Conservation (phyloP, 1,140 invertebrate species). For the Bradysia coprophila region DNA sequence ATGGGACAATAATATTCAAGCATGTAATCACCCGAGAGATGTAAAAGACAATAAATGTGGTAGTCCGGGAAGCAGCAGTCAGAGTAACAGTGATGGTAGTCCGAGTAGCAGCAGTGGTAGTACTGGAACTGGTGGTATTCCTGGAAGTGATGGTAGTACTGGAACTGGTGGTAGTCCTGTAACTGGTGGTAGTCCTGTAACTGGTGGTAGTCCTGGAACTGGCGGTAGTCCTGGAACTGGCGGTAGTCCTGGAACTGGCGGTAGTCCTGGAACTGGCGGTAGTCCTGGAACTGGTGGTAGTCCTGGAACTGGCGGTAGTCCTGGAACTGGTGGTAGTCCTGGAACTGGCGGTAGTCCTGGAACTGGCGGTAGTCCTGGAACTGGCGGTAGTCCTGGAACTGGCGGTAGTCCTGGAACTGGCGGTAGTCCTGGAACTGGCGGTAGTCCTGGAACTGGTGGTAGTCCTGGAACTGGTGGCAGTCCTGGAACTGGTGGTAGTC, state of each 20-base stretch:
- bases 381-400: conserved; percentile 1
- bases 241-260: background rate
- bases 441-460: conserved; percentile 2
- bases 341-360: conserved; percentile 3
- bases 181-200: conserved; percentile 4
- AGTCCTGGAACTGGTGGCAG: conserved; percentile 3
- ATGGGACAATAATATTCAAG: conserved; percentile 28
- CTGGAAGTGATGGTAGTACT: conserved; percentile 11
- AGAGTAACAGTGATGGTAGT: background rate
- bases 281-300: conserved; percentile 1
- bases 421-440: background rate
- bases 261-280: background rate
- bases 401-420: background rate
- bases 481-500: conserved; percentile 3
- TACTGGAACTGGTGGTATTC: conserved; percentile 1
- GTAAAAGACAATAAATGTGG: background rate
- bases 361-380: conserved; percentile 1
- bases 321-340: background rate
- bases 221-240: conserved; percentile 2
- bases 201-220: conserved; percentile 3
- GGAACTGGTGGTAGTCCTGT: conserved; percentile 1
- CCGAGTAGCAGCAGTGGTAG: conserved; percentile 1
- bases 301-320: background rate
- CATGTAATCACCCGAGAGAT: conserved; percentile 28
- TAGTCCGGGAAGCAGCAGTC: conserved; percentile 1